Conservation (phyloP, 1,140 invertebrate genomes). For the Wasmannia auropunctata region DNA sequence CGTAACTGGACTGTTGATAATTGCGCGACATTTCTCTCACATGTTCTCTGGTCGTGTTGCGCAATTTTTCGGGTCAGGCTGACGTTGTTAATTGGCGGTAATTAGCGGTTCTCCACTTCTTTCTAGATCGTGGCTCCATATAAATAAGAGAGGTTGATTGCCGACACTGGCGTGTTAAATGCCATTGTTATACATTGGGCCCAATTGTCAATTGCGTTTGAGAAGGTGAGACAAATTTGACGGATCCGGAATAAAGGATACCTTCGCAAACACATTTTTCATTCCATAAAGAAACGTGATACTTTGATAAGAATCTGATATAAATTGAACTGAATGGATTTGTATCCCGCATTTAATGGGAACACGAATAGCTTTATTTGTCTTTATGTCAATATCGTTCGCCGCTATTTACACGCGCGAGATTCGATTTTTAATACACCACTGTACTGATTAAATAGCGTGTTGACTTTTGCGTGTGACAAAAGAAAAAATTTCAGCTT, state of each 20-base stretch:
- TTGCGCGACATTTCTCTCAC: slow-evolving; percentile 12
- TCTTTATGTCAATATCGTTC: slow-evolving; percentile 1
- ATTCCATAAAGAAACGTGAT: background rate
- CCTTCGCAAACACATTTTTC: background rate
- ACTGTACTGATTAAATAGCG: background rate
- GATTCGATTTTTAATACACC: slow-evolving; percentile 6
- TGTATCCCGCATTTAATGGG: background rate
- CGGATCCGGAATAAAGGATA: background rate
- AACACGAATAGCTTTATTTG: background rate
- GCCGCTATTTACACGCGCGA: background rate
- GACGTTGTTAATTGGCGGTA: slow-evolving; percentile 5
- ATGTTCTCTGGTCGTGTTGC: background rate
- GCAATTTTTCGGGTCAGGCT: slow-evolving; percentile 3
- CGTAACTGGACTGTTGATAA: slow-evolving; percentile 16
- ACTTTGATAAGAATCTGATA: background rate
- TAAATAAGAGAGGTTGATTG: slow-evolving; percentile 8
- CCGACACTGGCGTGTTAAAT: background rate
- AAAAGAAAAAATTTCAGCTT: background rate
- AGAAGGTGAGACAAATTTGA: background rate
- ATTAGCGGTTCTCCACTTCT: slow-evolving; percentile 8
- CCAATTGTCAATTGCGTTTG: background rate
- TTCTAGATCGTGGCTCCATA: background rate
- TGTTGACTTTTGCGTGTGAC: background rate
- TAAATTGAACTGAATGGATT: slow-evolving; percentile 16
- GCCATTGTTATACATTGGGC: background rate